Base-by-base conservation (phyloP, 2,888 invertebrate genomes). In the Troilus luridus region DNA sequence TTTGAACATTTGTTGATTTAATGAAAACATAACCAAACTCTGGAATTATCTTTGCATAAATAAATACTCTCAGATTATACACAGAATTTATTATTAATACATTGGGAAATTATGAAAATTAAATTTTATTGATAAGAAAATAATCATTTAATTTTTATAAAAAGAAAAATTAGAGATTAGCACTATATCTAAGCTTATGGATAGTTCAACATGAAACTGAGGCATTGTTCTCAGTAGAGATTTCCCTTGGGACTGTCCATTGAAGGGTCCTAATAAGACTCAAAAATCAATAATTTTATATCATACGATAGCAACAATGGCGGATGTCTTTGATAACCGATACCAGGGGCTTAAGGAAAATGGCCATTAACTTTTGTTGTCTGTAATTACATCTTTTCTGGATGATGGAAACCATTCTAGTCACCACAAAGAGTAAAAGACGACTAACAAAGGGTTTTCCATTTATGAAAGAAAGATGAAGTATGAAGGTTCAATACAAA, bases 201-300 rank as follows among this genome's bases (percentile, higher is more conserved):
- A 21, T 77, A 41, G 17, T 77, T 77, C 41, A 77, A 41, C 41
- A 27, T 77, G 41, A 77, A 77, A 77, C 27, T 41, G 72, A 77
- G 41, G 0, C 72, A 41, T 77, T 41, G 41, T 77, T 77, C 14
- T 27, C 72, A 17, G 17, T 19, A 41, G 19, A 77, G 27, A 77
- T 77, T 77, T 77, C 72, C 72, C 72, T 41, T 27, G 41, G 41
- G 72, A 77, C 72, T 41, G 6, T 19, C 41, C 72, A 14, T 14
- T 72, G 72, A 77, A 77, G 72, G 27, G 19, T 41, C 72, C 72
- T 77, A 41, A 77, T 27, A 77, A 41, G 72, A 41, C 9, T 14
- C 19, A 77, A 17, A 41, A 77, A 77, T 77, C 72, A 41, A 77
- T 77, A 27, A 41, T 77, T 77, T 77, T 77, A 41, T 77, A 77